These are phyloP conservation scores for Festucalex cinctus DNA, from an alignment of 2,113 vertebrate species.

Conservation along the genomic window DNA sequence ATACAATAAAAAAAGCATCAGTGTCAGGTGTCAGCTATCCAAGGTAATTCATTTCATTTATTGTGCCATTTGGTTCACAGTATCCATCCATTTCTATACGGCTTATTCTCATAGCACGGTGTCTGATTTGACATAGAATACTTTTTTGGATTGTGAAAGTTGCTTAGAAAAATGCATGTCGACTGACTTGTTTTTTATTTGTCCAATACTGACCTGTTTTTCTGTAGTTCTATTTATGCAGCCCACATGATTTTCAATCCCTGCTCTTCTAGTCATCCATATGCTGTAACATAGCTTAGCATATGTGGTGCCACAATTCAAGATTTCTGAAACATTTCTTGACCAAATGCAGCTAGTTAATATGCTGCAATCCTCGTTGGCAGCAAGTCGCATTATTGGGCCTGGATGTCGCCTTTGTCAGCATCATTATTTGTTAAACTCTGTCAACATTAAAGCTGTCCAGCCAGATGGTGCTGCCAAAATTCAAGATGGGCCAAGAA, in stretches of 20 bases:
- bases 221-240: no score
- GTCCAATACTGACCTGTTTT: no score
- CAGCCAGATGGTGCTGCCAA: not conserved
- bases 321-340: not conserved
- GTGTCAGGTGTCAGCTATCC: not conserved
- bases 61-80: no score
- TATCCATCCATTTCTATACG: no score
- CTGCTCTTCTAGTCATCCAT: not conserved
- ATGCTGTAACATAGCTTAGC: not conserved
- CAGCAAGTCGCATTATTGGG: not conserved
- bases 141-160: no score
- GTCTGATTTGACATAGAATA: no score
- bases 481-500: not conserved
- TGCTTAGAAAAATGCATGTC: no score
- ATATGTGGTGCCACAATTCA: not conserved
- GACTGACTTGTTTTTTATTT: no score
- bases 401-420: not conserved
- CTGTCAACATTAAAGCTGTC: not conserved
- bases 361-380: not conserved
- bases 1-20: not conserved
- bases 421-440: not conserved
- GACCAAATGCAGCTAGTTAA: not conserved
- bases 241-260: no score
- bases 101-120: no score
- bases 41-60: no score